Base-by-base conservation (phyloP, 2,888 invertebrate genomes). In the Thymelicus acteon region DNA sequence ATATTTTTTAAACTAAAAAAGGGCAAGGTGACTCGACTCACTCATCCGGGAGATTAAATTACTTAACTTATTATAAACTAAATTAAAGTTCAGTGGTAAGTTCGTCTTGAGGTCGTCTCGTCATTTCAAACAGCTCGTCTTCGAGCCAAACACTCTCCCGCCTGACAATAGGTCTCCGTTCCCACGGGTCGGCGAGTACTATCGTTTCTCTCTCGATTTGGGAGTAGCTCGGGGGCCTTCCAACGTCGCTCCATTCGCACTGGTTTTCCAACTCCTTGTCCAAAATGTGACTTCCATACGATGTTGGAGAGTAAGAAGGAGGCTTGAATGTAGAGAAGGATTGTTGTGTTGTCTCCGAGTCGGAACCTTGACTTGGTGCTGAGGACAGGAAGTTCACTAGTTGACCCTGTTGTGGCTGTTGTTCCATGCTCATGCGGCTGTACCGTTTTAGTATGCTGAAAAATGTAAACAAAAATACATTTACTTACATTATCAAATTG, bases 71-170 rank as follows among this genome's bases (percentile, higher is more conserved):
- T 10, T 44, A 44, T 44, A 44, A 37, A 47, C 49, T 63, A 63
- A 63, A 73, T 91, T 93, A 97, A 88, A 97, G 95, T 94, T 97
- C 97, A 81, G 97, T 97, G 81, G 97, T 97, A 79, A 97, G 96
- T 92, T 97, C 97, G 89, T 97, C 97, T 91, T 97, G 97, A 63
- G 97, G 97, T 81, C 97, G 95, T 87, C 97, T 97, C 72, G 97
- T 97, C 87, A 97, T 95, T 84, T 97, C 96, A 80, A 96, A 96
- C 83, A 97, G 96, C 88, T 97, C 97, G 81, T 97, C 97, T 81
- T 97, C 97, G 72, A 96, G 87, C 95, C 96, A 96, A 62, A 96
- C 94, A 69, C 95, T 95, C 81, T 95, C 92, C 66, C 94, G 83
- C 69, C 93, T 86, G 10, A 93, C 93, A 74, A 93, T 91, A 40